phyloP scores from a whole-genome alignment of 2,888 invertebrate species.

The Coleophora flavipennella region DNA sequence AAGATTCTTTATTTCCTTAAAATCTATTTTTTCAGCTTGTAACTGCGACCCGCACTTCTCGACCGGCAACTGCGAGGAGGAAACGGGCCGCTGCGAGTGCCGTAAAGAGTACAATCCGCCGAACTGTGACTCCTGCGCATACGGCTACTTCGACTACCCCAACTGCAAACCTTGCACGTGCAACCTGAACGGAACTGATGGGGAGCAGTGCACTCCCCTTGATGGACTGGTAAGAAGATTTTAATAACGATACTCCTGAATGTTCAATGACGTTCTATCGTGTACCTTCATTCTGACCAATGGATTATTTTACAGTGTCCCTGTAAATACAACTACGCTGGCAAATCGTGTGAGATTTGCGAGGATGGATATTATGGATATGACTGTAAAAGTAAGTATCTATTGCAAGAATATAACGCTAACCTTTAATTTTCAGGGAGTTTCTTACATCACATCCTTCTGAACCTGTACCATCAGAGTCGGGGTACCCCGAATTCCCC shows the following conservation, averaged over 20 bases:
- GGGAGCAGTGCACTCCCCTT: slow-evolving; percentile 86
- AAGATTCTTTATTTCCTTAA: too few relatives aligned
- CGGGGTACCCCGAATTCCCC: too few relatives aligned
- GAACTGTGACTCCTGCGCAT: slow-evolving; percentile 86
- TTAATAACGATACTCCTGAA: too few relatives aligned
- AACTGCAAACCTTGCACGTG: slow-evolving; percentile 95
- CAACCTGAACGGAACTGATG: slow-evolving; percentile 90
- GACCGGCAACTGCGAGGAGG: slow-evolving; percentile 95
- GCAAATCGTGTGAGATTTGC: slow-evolving; percentile 90
- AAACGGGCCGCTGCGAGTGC: slow-evolving; percentile 91
- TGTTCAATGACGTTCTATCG: too few relatives aligned
- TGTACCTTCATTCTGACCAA: background rate
- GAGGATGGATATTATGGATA: slow-evolving; percentile 90
- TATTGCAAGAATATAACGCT: background rate
- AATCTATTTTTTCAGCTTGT: slow-evolving; percentile 76
- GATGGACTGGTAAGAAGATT: slow-evolving; percentile 71
- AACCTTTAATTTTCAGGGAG: too few relatives aligned
- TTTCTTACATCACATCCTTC: too few relatives aligned
- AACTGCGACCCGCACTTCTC: slow-evolving; percentile 87
- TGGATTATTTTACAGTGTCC: slow-evolving; percentile 75
- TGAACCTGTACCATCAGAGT: too few relatives aligned
- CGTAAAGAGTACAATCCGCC: slow-evolving; percentile 84
- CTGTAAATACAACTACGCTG: slow-evolving; percentile 91
- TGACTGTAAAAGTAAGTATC: slow-evolving; percentile 80
- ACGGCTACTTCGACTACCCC: slow-evolving; percentile 95